A percentile compares a stretch with the other conserved stretches of the same genome.
Conservation (phyloP, 2,113 vertebrate genomes). For the Amazona guildingii region DNA sequence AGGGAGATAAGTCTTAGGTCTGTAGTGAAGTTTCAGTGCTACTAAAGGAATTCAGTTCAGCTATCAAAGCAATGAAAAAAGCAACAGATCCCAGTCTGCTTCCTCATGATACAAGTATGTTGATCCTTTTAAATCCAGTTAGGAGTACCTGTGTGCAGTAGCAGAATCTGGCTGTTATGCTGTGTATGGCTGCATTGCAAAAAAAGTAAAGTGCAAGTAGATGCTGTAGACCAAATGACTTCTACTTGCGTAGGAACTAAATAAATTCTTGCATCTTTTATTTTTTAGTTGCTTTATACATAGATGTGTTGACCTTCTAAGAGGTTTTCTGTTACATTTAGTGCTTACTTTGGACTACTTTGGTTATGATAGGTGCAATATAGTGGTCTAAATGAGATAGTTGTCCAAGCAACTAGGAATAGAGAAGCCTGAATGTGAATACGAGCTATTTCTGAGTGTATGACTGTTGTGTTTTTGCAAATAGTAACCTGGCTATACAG, state of each 20-base stretch:
- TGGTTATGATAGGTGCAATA: neutral
- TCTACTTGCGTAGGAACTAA: neutral
- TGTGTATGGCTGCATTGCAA: neutral
- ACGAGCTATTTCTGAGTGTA: neutral
- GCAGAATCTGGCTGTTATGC: neutral
- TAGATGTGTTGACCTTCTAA: neutral
- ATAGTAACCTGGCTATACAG: neutral
- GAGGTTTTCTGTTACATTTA: neutral
- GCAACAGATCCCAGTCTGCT: neutral
- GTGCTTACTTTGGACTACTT: neutral
- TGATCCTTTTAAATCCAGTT: neutral
- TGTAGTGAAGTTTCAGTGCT: neutral
- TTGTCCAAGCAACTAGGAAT: neutral
- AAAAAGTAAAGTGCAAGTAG: neutral
- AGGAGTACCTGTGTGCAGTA: neutral
- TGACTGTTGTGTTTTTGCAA: neutral
- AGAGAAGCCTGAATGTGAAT: neutral
- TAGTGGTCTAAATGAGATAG: neutral
- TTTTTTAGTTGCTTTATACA: neutral
- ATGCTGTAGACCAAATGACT: neutral
- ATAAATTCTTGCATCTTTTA: neutral
- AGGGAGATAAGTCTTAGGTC: constrained; percentile 35
- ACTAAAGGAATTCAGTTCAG: neutral
- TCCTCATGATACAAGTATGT: neutral
- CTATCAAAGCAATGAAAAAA: neutral